Evolutionary conservation across 2,113 vertebrate species (phyloP).

Genomic region (Muscicapa adusta): DNA sequence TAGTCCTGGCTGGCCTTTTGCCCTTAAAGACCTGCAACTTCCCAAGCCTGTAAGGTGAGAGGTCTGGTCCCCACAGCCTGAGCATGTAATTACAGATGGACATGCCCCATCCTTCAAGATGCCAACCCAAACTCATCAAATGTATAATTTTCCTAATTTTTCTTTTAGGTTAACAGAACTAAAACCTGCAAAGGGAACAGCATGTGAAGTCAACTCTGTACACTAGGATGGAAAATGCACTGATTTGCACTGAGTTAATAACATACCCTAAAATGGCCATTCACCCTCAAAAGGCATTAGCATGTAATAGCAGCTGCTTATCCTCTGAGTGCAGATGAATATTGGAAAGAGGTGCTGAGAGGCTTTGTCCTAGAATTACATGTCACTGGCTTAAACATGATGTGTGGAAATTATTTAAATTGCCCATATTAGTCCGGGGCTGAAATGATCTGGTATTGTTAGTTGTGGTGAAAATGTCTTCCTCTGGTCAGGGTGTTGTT

Average conservation of each 20-base stretch:
- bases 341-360: slow-evolving; percentile 11
- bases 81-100: not conserved
- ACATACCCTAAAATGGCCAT: not conserved
- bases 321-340: not conserved
- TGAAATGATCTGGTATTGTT: not conserved
- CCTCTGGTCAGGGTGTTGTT: not conserved
- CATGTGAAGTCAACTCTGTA: not conserved
- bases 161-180: not conserved
- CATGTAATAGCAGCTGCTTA: slow-evolving; percentile 33
- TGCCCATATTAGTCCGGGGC: not conserved
- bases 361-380: slow-evolving; percentile 18
- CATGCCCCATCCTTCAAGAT: not conserved
- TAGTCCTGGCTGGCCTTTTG: not conserved
- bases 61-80: not conserved
- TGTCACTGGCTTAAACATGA: not conserved
- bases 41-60: not conserved
- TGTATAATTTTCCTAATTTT: not conserved
- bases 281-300: slow-evolving; percentile 19
- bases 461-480: not conserved
- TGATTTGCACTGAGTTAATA: not conserved
- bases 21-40: not conserved
- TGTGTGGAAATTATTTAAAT: slow-evolving; percentile 36
- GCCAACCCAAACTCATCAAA: not conserved
- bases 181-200: not conserved
- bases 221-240: not conserved